Conservation (phyloP, 2,888 invertebrate species). For the Drosophila fungiperda region DNA sequence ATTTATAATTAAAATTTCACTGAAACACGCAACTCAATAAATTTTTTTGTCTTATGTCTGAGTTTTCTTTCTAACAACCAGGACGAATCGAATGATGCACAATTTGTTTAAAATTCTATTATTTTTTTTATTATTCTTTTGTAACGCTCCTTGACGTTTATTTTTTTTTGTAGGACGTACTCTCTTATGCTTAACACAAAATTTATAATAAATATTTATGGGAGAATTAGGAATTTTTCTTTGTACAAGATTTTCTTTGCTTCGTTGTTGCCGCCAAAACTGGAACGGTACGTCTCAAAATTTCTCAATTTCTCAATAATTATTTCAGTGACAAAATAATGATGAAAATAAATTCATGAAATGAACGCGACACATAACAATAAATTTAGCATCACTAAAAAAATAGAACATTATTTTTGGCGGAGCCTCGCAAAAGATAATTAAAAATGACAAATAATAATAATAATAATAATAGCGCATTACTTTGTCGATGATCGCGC, state of each 20-base stretch:
- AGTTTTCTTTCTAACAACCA: slow-evolving; percentile 44
- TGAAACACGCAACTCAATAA: slow-evolving; percentile 62
- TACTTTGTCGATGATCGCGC: slow-evolving; percentile 86
- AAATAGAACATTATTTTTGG: slow-evolving; percentile 69
- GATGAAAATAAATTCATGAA: slow-evolving; percentile 74
- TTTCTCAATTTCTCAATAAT: slow-evolving; percentile 76
- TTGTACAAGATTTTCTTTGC: slow-evolving; percentile 50
- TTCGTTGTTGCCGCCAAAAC: slow-evolving; percentile 33
- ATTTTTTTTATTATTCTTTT: slow-evolving; percentile 29
- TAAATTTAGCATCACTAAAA: slow-evolving; percentile 70
- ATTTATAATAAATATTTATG: slow-evolving; percentile 37
- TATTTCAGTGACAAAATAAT: slow-evolving; percentile 80
- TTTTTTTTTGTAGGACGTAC: slow-evolving; percentile 59
- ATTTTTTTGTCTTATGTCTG: slow-evolving; percentile 32
- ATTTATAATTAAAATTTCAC: slow-evolving; percentile 67
- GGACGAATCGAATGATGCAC: slow-evolving; percentile 59
- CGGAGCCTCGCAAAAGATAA: slow-evolving; percentile 15
- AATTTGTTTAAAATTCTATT: slow-evolving; percentile 47
- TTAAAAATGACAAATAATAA: slow-evolving; percentile 2
- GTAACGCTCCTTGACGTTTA: slow-evolving; percentile 17
- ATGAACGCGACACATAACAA: slow-evolving; percentile 54
- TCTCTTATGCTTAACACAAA: slow-evolving; percentile 54
- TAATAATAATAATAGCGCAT: slow-evolving; percentile 19
- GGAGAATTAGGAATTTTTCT: slow-evolving; percentile 19
- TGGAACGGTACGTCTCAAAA: slow-evolving; percentile 42